A percentile compares a stretch with the other conserved stretches of the same genome.
These are phyloP conservation scores for Eupsilia transversa DNA, from an alignment of 2,888 invertebrate species.

Conservation along the genomic window DNA sequence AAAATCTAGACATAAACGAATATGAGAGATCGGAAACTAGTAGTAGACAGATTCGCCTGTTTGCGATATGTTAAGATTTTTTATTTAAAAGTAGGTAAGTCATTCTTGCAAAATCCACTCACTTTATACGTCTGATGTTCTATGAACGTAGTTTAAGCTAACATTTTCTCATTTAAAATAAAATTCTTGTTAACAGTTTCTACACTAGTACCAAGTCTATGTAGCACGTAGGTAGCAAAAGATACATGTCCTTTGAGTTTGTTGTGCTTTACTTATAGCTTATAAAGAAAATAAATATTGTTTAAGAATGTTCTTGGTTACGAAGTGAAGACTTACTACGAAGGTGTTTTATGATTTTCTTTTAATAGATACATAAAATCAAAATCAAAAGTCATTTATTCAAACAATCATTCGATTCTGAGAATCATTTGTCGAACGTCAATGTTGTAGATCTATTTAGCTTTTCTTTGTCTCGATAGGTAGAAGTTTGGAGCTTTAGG, in stretches of 20 bases:
- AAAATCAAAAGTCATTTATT: too few species aligned
- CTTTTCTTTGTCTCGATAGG: background rate
- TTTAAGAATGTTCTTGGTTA: background rate
- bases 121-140: background rate
- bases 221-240: too few species aligned
- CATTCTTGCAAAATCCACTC: background rate
- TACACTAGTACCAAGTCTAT: background rate
- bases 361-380: too few species aligned
- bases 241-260: background rate
- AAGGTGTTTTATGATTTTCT: too few species aligned
- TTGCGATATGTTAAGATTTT: too few species aligned
- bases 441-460: background rate
- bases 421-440: too few species aligned
- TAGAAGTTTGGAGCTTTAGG: background rate
- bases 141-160: background rate
- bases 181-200: background rate
- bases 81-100: background rate
- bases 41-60: too few species aligned
- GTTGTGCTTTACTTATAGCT: background rate
- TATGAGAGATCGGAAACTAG: too few species aligned
- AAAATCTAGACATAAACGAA: too few species aligned
- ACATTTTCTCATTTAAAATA: conserved; percentile 4
- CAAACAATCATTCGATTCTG: too few species aligned
- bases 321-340: too few species aligned
- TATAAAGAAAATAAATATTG: background rate